Percentiles rank a stretch among this genome's conserved stretches.
Conservation (phyloP, 1,140 invertebrate species). For the Papilio polyxenes region DNA sequence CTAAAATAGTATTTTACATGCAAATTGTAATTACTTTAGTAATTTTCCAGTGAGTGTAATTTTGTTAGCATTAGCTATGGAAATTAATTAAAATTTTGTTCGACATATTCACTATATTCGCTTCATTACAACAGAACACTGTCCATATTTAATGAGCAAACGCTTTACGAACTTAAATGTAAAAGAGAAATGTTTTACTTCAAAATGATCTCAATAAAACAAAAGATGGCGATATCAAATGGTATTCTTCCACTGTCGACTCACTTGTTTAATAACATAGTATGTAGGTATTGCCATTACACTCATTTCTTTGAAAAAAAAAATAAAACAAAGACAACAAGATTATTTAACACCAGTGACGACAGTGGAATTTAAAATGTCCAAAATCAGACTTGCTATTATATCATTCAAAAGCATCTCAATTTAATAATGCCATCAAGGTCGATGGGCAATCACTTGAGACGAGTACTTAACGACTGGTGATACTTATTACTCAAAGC, state of each 20-base stretch:
- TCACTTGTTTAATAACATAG: too few relatives aligned
- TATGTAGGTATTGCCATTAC: too few relatives aligned
- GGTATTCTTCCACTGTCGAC: too few relatives aligned
- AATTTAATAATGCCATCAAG: slow-evolving; percentile 5
- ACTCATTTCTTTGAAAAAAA: too few relatives aligned
- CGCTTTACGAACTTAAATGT: background rate
- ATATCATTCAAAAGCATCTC: background rate
- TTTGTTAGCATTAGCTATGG: slow-evolving; percentile 24
- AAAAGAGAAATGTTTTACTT: background rate
- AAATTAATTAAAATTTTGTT: slow-evolving; percentile 29
- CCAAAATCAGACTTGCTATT: background rate
- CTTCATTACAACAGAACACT: background rate
- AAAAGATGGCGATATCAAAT: too few relatives aligned
- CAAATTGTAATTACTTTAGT: slow-evolving; percentile 24
- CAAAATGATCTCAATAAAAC: too few relatives aligned
- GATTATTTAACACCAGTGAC: too few relatives aligned
- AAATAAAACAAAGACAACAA: too few relatives aligned
- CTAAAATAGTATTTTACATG: slow-evolving; percentile 21
- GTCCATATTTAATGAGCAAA: background rate
- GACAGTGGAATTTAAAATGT: background rate
- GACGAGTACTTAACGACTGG: slow-evolving; percentile 14
- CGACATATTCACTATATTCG: slow-evolving; percentile 17
- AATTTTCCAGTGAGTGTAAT: slow-evolving; percentile 18
- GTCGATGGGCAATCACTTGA: slow-evolving; percentile 12
- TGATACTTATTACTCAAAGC: slow-evolving; percentile 20